Evolutionary conservation across 2,888 invertebrate genomes (phyloP), one percentile per base, ranked within the genome.

Genomic region (Synanthedon formicaeformis): DNA sequence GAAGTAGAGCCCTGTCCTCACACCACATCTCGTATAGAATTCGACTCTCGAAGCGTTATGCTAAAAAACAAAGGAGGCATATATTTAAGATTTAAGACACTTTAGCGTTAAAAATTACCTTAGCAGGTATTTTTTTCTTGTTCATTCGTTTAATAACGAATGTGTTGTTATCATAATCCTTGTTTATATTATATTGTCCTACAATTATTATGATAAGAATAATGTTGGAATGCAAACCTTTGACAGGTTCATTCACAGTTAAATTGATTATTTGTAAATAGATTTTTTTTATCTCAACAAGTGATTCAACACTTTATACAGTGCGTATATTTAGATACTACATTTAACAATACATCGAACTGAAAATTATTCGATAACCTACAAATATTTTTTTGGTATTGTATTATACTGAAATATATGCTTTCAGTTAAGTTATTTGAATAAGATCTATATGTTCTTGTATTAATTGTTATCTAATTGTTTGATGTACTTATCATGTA

Each of bases 61-160:
- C 71, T 87, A 12, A 87, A 86, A 64, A 87, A 86, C 62, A 81
- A 80, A 64, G 87, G 86, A 50, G 78, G 86, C 53, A 86, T 87
- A 58, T 85, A 78, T 77, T 71, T 87, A 45, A 71, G 69, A 57
- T 83, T 87, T 63, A 68, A 61, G 55, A 49, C 2, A 14, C 16
- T 49, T 18, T 49, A 49, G 11, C 49, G 14, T 13, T 45, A 13
- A 45, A 6, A 8, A 13, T 6, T 13, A 45, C 2, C 14, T 45
- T 13, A 45, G 14, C 12, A 2, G 14, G 6, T n/a, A 2, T 41
- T 11, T n/a, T 11, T 41, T 45, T 45, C 3, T 45, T 13, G 8
- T 1, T 13, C n/a, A 14, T 14, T 45, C 5, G 14, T 13, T 45
- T 45, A 45, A 45, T 45, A n/a, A 45, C 14, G 45, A 45, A 11